These are phyloP conservation scores for Rhagologus leucostigma DNA, from an alignment of 2,113 vertebrate species.

Conservation along the genomic window DNA sequence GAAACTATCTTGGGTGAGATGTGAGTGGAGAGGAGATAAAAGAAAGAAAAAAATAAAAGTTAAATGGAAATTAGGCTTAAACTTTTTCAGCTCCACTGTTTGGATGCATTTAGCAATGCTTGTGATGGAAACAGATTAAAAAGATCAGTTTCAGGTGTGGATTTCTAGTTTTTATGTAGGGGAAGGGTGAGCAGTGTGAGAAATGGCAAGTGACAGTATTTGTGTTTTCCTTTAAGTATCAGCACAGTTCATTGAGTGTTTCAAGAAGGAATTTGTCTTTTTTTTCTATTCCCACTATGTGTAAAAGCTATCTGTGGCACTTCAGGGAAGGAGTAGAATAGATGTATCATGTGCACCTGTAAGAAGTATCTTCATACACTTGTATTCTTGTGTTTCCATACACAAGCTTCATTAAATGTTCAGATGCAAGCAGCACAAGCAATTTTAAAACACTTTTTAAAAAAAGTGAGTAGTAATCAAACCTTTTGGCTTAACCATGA, in stretches of 20 bases:
- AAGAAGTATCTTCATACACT: background rate
- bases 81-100: background rate
- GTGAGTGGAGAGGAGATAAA: background rate
- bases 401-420: background rate
- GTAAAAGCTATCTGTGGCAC: background rate
- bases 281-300: background rate
- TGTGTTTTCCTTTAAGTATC: background rate
- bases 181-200: background rate
- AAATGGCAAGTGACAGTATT: background rate
- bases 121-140: background rate
- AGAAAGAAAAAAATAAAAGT: background rate
- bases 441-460: background rate
- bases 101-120: background rate
- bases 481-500: background rate
- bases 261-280: background rate
- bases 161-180: constrained; percentile 4
- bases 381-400: background rate
- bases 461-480: background rate
- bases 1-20: constrained; percentile 1
- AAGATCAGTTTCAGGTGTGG: background rate
- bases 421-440: background rate
- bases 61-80: background rate
- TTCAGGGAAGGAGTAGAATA: background rate
- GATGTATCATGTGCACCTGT: background rate
- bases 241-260: background rate